Conservation (phyloP, 2,797 vertebrate genomes). For the Lithobates sylvaticus region DNA sequence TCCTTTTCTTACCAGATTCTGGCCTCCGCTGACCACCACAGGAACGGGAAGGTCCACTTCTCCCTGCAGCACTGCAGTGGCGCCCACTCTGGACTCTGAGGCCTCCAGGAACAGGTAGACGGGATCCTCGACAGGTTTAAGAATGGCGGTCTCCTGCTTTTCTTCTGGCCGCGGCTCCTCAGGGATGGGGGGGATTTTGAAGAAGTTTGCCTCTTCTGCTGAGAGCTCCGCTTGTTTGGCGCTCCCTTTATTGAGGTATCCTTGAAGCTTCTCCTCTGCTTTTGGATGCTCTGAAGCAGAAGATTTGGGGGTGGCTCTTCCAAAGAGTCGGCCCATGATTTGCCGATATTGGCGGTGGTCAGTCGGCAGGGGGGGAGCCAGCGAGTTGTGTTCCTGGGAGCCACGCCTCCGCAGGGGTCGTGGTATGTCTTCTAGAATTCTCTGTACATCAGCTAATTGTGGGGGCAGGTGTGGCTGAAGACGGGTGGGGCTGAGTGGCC, state of each 20-base stretch:
- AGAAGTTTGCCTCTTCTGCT: slow-evolving; percentile 71
- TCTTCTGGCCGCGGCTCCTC: slow-evolving; percentile 60
- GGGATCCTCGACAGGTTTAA: slow-evolving; percentile 61
- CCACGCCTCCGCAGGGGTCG: slow-evolving; percentile 87
- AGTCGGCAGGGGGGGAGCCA: slow-evolving; percentile 66
- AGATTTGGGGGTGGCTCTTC: slow-evolving; percentile 44
- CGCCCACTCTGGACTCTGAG: slow-evolving; percentile 61
- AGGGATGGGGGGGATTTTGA: neutral
- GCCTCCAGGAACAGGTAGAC: slow-evolving; percentile 65
- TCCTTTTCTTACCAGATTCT: slow-evolving; percentile 15
- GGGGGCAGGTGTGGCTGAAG: slow-evolving; percentile 87
- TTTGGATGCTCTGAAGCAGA: slow-evolving; percentile 11
- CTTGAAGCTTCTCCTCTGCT: slow-evolving; percentile 48
- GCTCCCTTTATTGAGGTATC: slow-evolving; percentile 3
- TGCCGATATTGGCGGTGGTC: slow-evolving; percentile 87
- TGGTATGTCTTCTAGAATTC: slow-evolving; percentile 86
- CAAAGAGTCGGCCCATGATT: slow-evolving; percentile 87
- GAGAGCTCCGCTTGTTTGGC: slow-evolving; percentile 64
- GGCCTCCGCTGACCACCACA: slow-evolving; percentile 22
- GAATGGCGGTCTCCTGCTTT: neutral
- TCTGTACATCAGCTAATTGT: slow-evolving; percentile 78
- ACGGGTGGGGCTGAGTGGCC: slow-evolving; percentile 89
- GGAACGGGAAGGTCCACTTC: slow-evolving; percentile 38
- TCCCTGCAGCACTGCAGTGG: slow-evolving; percentile 22
- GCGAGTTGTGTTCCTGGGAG: slow-evolving; percentile 79